Base-by-base conservation (phyloP, 2,797 vertebrate species). In the Brotula barbata region DNA sequence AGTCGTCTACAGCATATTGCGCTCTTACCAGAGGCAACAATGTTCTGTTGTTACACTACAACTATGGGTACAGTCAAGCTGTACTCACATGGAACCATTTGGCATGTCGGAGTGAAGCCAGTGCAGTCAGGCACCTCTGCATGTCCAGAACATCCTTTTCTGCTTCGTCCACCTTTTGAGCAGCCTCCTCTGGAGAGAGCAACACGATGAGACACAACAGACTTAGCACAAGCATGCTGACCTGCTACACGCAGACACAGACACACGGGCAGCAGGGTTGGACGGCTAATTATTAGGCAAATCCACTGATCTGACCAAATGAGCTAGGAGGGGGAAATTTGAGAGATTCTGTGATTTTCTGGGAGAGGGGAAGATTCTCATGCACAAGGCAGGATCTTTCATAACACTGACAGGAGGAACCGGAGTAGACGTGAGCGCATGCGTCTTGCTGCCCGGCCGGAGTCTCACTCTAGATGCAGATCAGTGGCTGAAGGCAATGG, bases 61-160 rank as follows among this genome's bases (percentile, higher is more conserved):
- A n/a, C 15, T 3, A 14, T 39, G 15, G 15, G 39, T 46, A 62
- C 49, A 23, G 58, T 7, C 41, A 56, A 64, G 64, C 53, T 82
- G 86, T 28, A 89, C 94, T 91, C 92, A 96, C 95, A 95, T 96
- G 95, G 92, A 97, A 97, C 95, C 95, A 97, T 85, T 95, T 96
- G 90, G 94, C 92, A 73, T 92, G 95, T 87, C 95, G 93, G 82
- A 97, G 94, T 76, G 92, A 92, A 77, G 94, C 93, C 92, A 97
- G 92, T 78, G 94, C 94, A 9, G 93, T 91, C 83, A 88, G 92
- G 90, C 95, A 96, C 91, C 92, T 93, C 88, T 92, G 91, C 88
- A 90, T 88, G 92, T 95, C 94, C 91, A 96, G 81, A 89, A 94
- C 91, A 78, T 93, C 94, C 75, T 92, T 90, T 2, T 72, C 58